Percentiles rank a stretch among this genome's conserved stretches.
Evolutionary conservation across 2,113 vertebrate species (phyloP).

Genomic region (Genyomyrus donnyi): DNA sequence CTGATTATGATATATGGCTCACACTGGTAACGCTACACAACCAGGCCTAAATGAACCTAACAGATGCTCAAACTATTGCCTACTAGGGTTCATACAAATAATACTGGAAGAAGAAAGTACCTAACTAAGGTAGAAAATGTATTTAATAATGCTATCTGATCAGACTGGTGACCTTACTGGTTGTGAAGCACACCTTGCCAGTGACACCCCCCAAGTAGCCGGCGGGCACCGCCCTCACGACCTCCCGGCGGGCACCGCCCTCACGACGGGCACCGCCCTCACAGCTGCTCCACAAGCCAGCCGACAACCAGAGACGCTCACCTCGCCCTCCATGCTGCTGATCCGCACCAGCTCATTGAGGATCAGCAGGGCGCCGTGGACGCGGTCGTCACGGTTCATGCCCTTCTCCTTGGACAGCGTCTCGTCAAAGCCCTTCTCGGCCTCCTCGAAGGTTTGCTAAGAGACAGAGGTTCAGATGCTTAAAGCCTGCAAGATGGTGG

Average conservation of each 20-base stretch:
- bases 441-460: constrained; percentile 94
- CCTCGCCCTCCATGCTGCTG: constrained; percentile 99
- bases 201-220: background rate
- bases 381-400: constrained; percentile 92
- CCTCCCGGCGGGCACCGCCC: too few species aligned
- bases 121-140: background rate
- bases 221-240: too few species aligned
- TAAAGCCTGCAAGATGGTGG: background rate
- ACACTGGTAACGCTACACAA: background rate
- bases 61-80: background rate
- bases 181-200: background rate
- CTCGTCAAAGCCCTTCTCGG: constrained; percentile 95
- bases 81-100: background rate
- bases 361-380: constrained; percentile 90
- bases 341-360: constrained; percentile 95
- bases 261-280: background rate
- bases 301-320: constrained; percentile 44
- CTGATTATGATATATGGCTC: background rate
- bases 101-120: background rate
- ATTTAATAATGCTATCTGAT: background rate
- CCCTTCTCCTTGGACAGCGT: constrained; percentile 94
- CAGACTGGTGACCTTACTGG: background rate
- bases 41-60: background rate
- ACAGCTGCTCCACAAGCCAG: background rate
- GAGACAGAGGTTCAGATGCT: background rate